Evolutionary conservation across 2,113 vertebrate genomes (phyloP).

Genomic region (Taurulus bubalis): DNA sequence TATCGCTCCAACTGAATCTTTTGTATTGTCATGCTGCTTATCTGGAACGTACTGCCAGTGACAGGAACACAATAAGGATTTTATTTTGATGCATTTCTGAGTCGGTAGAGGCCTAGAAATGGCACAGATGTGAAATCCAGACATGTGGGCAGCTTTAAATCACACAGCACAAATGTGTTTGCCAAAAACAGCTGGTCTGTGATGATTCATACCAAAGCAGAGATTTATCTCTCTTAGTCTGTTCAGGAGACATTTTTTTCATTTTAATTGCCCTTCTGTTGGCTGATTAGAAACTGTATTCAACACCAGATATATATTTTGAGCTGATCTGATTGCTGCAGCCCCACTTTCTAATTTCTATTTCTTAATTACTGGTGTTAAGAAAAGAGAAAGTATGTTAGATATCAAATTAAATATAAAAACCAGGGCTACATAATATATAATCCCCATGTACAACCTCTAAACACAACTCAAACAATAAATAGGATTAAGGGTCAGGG

Average conservation of each 20-base stretch:
- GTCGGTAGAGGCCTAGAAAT: neutral
- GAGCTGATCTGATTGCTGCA: constrained; percentile 23
- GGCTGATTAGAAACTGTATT: neutral
- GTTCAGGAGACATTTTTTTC: neutral
- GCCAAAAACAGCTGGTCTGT: constrained; percentile 16
- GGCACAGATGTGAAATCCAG: constrained; percentile 19
- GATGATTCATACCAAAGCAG: neutral
- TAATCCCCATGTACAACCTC: no score
- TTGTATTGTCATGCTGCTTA: constrained; percentile 29
- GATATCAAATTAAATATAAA: no score
- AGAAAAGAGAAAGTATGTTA: no score
- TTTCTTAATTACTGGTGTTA: neutral
- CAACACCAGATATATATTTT: constrained; percentile 8
- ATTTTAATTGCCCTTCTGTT: constrained; percentile 1
- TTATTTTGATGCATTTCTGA: constrained; percentile 26
- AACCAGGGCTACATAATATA: no score
- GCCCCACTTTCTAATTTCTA: constrained; percentile 14
- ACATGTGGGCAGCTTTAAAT: constrained; percentile 11
- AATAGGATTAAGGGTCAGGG: no score
- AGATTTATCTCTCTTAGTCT: constrained; percentile 8
- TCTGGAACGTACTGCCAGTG: constrained; percentile 11
- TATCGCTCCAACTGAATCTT: constrained; percentile 33
- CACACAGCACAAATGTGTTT: constrained; percentile 11
- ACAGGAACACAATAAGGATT: constrained; percentile 34
- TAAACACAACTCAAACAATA: no score